These are phyloP conservation scores for Umimayanthus kanabou DNA, from an alignment of 92 coral and sea anemone species.

Conservation along the genomic window DNA sequence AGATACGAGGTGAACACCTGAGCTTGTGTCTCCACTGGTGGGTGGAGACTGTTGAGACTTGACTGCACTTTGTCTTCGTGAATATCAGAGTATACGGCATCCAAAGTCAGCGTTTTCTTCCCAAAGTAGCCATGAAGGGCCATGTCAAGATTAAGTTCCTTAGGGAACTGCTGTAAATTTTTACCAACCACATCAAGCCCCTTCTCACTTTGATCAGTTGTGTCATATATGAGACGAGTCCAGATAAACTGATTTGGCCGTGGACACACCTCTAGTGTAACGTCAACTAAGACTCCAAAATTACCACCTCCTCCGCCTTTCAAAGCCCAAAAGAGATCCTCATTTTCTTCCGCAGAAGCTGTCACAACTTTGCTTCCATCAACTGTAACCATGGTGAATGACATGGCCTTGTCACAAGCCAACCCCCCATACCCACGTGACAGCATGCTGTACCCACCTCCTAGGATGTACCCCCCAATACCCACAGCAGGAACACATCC, in stretches of 20 bases:
- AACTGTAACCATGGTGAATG: slow-evolving; percentile 86
- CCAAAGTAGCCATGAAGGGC: slow-evolving; percentile 87
- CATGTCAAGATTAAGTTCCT: slow-evolving; percentile 66
- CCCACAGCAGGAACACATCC: slow-evolving; percentile 88
- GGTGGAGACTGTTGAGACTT: slow-evolving; percentile 68
- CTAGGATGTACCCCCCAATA: slow-evolving; percentile 87
- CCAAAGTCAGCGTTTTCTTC: slow-evolving; percentile 62
- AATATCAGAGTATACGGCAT: slow-evolving; percentile 60
- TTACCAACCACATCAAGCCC: slow-evolving; percentile 63
- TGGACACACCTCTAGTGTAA: slow-evolving; percentile 61
- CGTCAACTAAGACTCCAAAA: slow-evolving; percentile 80
- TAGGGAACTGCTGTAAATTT: slow-evolving; percentile 52
- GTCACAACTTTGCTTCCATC: slow-evolving; percentile 63
- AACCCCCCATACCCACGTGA: slow-evolving; percentile 82
- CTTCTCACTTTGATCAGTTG: slow-evolving; percentile 56
- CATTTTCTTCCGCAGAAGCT: slow-evolving; percentile 62
- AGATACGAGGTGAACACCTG: slow-evolving; percentile 61
- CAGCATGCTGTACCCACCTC: slow-evolving; percentile 92
- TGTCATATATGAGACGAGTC: slow-evolving; percentile 61
- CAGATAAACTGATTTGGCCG: slow-evolving; percentile 77
- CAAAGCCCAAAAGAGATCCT: slow-evolving; percentile 87
- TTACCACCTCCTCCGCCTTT: slow-evolving; percentile 89
- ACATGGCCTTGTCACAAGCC: slow-evolving; percentile 77
- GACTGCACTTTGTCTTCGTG: slow-evolving; percentile 71
- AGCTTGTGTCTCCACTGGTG: slow-evolving; percentile 47